Evolutionary conservation across 2,888 invertebrate species (phyloP).

Genomic region (Antheraea assamensis): DNA sequence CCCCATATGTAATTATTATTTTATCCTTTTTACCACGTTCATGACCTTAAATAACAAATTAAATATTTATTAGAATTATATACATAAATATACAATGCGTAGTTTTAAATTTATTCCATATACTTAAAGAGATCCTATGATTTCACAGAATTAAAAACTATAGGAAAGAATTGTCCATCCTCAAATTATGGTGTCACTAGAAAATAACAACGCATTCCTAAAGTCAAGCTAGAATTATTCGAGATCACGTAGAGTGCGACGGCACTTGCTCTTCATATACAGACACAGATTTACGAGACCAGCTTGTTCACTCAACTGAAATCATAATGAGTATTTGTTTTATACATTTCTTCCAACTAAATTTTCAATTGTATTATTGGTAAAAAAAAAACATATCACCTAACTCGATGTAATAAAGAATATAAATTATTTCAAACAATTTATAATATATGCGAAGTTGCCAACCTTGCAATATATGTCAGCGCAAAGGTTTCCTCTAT

Average conservation of each 20-base stretch:
- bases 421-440: too few relatives aligned
- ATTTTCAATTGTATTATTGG: background rate
- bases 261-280: constrained; percentile 10
- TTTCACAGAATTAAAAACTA: background rate
- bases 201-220: constrained; percentile 48
- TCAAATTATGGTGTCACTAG: constrained; percentile 38
- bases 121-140: background rate
- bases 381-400: background rate
- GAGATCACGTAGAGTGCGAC: constrained; percentile 60
- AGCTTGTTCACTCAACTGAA: background rate
- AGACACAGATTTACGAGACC: background rate
- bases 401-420: too few relatives aligned
- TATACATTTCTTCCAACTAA: too few relatives aligned
- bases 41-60: background rate
- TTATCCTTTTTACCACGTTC: background rate
- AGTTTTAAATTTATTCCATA: background rate
- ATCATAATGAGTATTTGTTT: background rate
- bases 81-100: too few relatives aligned
- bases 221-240: constrained; percentile 57
- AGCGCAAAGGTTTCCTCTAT: too few relatives aligned
- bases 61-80: too few relatives aligned
- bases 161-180: background rate
- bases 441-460: too few relatives aligned
- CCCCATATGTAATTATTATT: background rate
- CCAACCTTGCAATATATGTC: too few relatives aligned